Conservation (phyloP, 1,140 invertebrate species). For the Pectinophora gossypiella region DNA sequence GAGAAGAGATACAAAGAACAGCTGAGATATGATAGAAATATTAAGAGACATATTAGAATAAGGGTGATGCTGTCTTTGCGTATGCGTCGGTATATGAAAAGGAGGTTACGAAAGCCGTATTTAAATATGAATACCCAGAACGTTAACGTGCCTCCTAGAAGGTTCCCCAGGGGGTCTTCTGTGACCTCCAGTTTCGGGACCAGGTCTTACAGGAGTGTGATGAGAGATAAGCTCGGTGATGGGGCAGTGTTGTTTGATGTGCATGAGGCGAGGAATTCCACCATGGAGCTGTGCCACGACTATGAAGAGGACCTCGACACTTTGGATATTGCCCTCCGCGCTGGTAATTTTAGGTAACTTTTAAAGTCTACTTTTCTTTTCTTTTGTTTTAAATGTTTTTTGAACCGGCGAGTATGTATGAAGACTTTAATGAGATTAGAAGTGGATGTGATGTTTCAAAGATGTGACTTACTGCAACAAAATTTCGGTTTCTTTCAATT, state of each 20-base stretch:
- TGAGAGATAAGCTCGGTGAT: conserved; percentile 56
- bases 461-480: too few relatives aligned
- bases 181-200: conserved; percentile 56
- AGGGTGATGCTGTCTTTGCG: conserved; percentile 69
- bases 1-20: conserved; percentile 61
- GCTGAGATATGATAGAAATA: conserved; percentile 66
- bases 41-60: conserved; percentile 68
- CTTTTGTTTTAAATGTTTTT: too few relatives aligned
- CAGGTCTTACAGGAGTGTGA: conserved; percentile 54
- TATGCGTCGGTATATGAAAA: conserved; percentile 65
- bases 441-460: too few relatives aligned
- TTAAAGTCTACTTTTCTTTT: too few relatives aligned
- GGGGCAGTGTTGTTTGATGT: conserved; percentile 65
- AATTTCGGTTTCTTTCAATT: too few relatives aligned
- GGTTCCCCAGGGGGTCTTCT: conserved; percentile 38
- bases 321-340: conserved; percentile 60
- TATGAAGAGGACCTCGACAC: conserved; percentile 64
- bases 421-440: too few relatives aligned
- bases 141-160: conserved; percentile 33
- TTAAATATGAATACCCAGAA: conserved; percentile 13
- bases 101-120: conserved; percentile 40
- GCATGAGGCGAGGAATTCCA: conserved; percentile 66
- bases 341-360: conserved; percentile 71
- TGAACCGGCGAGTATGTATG: too few relatives aligned
- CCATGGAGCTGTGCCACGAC: conserved; percentile 65